These are phyloP conservation scores for Nesoenas mayeri DNA, from an alignment of 2,113 vertebrate species.

Conservation along the genomic window DNA sequence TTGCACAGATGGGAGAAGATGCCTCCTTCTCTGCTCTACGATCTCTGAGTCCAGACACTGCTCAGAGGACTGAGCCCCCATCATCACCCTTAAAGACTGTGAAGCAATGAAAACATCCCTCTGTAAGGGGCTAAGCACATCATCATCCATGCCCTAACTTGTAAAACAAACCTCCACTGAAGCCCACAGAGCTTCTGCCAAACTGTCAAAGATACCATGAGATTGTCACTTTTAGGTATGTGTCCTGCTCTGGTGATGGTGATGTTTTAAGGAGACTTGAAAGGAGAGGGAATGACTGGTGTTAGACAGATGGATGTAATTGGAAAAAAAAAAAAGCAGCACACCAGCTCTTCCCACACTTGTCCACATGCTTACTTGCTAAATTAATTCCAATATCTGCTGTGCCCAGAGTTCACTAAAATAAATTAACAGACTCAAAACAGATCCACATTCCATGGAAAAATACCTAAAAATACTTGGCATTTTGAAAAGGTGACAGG, in stretches of 20 bases:
- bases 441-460: background rate
- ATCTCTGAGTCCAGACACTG: background rate
- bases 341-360: background rate
- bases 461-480: background rate
- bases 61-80: background rate
- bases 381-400: conserved; percentile 3
- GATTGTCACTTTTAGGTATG: background rate
- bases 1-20: background rate
- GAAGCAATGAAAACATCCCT: background rate
- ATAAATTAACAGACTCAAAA: conserved; percentile 1
- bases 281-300: background rate
- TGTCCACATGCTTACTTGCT: background rate
- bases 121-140: background rate
- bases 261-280: background rate
- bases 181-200: background rate
- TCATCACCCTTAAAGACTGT: background rate
- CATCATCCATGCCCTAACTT: background rate
- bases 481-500: background rate
- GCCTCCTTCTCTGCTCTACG: background rate
- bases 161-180: background rate
- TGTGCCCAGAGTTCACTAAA: background rate
- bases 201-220: background rate
- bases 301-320: background rate
- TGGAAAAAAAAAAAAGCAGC: background rate
- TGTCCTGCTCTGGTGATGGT: background rate